Evolutionary conservation across 2,888 invertebrate genomes (phyloP), one percentile per base, ranked within the genome.

Genomic region (Polyommatus icarus): DNA sequence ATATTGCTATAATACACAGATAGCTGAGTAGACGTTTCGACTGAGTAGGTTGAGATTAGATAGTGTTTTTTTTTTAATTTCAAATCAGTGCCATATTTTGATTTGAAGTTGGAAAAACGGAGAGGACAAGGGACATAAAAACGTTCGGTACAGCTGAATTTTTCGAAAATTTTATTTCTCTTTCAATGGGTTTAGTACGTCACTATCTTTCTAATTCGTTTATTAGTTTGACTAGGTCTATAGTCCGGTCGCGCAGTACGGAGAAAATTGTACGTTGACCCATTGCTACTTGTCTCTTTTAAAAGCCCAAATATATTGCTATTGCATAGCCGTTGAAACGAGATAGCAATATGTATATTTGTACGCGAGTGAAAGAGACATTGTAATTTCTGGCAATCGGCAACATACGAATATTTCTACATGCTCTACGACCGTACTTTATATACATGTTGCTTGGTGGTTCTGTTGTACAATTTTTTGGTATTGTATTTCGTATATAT

Each of bases 391-490:
- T 18, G 18, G 54, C 54, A 54, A 54, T 54, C 15, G 54, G 15
- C 18, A 54, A 54, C 18, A 3, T 18, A 54, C 54, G 18, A 54
- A 54, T 54, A 54, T 54, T 54, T 54, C 18, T 18, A 54, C 54
- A 18, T 54, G 54, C 18, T 54, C 54, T 54, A 18, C 54, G 54
- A 54, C 54, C 54, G 54, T 54, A 54, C 54, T 54, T 84, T 88
- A 85, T 87, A 84, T 83, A 85, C 83, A 84, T 84, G 85, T 84
- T 87, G 87, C 88, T 92, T 91, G 92, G 92, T 92, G 92, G 92
- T 91, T 88, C 88, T 88, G 84, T 87, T 83, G 85, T 85, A 87
- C 81, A 89, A 75, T 91, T 91, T 82, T 92, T 92, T 92, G 92
- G 92, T 88, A 91, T 91, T 86, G 83, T 86, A 89, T 85, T 87